Percentiles rank a stretch among this genome's conserved stretches.
Evolutionary conservation across 1,140 invertebrate genomes (phyloP).

Genomic region (Sitobion miscanthi): DNA sequence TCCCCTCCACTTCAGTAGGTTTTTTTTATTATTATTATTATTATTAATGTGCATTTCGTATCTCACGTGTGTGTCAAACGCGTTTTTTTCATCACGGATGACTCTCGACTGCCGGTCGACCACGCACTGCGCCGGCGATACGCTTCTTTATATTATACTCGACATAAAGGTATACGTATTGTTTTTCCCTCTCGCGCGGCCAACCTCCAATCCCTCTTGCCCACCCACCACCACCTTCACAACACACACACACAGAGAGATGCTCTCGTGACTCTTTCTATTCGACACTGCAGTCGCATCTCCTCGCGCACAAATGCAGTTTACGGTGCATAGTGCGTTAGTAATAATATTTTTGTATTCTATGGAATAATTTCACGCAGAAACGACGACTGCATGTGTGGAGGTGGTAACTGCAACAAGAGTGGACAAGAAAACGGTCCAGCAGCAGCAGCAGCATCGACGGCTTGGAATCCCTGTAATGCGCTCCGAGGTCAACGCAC

Average conservation of each 20-base stretch:
- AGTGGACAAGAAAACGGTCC: neutral
- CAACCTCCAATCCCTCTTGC: neutral
- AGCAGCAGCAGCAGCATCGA: neutral
- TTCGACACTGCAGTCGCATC: neutral
- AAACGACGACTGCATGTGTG: neutral
- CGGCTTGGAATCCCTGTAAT: constrained; percentile 19
- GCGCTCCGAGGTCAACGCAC: constrained; percentile 29
- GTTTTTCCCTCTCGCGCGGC: neutral
- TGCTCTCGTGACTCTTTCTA: neutral
- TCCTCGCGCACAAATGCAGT: neutral
- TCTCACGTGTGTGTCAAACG: neutral
- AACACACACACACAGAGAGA: neutral
- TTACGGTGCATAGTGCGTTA: neutral
- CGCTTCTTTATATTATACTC: neutral
- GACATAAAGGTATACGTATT: neutral
- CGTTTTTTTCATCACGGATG: neutral
- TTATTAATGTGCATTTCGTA: neutral
- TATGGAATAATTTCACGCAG: neutral
- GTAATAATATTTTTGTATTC: neutral
- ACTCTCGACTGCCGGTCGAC: neutral
- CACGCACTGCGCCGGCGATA: neutral
- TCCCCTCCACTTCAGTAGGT: neutral
- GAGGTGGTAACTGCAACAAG: neutral
- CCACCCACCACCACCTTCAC: neutral
- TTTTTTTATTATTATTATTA: neutral